Evolutionary conservation across 2,888 invertebrate genomes (phyloP).

Genomic region (Eilema depressum): DNA sequence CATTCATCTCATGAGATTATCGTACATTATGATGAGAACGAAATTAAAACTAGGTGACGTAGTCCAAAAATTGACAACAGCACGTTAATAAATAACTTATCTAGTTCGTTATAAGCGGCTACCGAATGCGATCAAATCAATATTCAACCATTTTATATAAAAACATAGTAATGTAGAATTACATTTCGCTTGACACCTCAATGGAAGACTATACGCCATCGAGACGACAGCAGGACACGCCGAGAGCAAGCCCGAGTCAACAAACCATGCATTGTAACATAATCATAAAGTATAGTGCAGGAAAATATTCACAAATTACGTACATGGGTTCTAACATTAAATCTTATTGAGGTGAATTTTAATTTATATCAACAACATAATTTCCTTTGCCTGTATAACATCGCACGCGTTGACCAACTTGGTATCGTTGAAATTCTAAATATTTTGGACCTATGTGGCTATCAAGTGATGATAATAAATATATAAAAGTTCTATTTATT

Average conservation of each 20-base stretch:
- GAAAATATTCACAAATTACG: conserved; percentile 5
- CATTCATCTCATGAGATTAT: conserved; percentile 49
- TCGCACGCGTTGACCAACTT: conserved; percentile 10
- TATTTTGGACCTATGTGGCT: conserved; percentile 9
- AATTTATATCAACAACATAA: neutral
- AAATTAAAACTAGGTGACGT: conserved; percentile 43
- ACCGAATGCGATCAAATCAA: conserved; percentile 26
- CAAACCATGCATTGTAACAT: conserved; percentile 3
- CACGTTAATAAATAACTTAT: conserved; percentile 69
- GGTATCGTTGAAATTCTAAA: conserved; percentile 26
- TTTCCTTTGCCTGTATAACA: neutral
- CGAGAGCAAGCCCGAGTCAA: neutral
- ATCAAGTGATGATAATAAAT: conserved; percentile 16
- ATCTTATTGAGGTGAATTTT: neutral
- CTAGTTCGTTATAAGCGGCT: conserved; percentile 55
- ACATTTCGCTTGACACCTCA: conserved; percentile 61
- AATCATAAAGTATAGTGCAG: neutral
- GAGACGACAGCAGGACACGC: conserved; percentile 21
- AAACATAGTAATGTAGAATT: conserved; percentile 26
- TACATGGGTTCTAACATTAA: neutral
- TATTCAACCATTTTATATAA: conserved; percentile 26
- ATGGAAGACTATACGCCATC: conserved; percentile 72
- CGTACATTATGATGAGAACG: conserved; percentile 32
- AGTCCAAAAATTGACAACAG: conserved; percentile 43
- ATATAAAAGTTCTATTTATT: neutral